phyloP scores from a whole-genome alignment of 1,140 invertebrate genomes.

The Scaptomyza hsui region DNA sequence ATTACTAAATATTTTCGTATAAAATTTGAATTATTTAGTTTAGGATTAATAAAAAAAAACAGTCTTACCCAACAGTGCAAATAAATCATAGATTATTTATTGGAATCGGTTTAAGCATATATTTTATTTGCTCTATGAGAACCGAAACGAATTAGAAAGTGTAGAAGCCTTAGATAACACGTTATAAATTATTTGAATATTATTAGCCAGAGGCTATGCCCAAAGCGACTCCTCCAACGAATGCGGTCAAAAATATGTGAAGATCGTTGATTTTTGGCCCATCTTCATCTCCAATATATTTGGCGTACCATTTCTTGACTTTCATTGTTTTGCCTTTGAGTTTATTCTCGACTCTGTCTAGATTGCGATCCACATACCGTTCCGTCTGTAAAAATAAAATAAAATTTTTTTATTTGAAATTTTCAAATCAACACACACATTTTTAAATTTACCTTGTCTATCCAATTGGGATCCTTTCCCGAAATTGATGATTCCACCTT shows the following conservation, averaged over 20 bases:
- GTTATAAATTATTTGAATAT: constrained; percentile 27
- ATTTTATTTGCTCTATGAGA: constrained; percentile 2
- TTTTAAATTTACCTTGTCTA: constrained; percentile 89
- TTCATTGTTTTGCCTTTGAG: constrained; percentile 88
- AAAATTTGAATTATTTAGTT: too few relatives aligned
- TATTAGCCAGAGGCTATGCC: constrained; percentile 85
- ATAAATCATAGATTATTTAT: neutral
- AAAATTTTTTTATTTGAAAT: neutral
- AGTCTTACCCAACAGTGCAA: neutral
- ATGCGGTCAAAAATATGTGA: constrained; percentile 90
- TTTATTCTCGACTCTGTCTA: constrained; percentile 90
- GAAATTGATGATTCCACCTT: constrained; percentile 91
- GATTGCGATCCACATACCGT: constrained; percentile 90
- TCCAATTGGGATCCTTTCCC: constrained; percentile 88
- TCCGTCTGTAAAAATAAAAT: constrained; percentile 86
- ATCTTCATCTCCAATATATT: constrained; percentile 87
- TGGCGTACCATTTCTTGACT: constrained; percentile 89
- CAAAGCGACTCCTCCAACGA: constrained; percentile 89
- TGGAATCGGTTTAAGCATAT: neutral
- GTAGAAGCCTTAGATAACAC: neutral
- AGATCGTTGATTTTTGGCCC: constrained; percentile 88
- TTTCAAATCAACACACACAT: neutral
- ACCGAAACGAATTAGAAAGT: neutral
- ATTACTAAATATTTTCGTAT: too few relatives aligned
- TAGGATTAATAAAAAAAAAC: neutral